These are phyloP conservation scores for Drosophila rufa DNA, from an alignment of 1,140 invertebrate genomes.

Conservation along the genomic window DNA sequence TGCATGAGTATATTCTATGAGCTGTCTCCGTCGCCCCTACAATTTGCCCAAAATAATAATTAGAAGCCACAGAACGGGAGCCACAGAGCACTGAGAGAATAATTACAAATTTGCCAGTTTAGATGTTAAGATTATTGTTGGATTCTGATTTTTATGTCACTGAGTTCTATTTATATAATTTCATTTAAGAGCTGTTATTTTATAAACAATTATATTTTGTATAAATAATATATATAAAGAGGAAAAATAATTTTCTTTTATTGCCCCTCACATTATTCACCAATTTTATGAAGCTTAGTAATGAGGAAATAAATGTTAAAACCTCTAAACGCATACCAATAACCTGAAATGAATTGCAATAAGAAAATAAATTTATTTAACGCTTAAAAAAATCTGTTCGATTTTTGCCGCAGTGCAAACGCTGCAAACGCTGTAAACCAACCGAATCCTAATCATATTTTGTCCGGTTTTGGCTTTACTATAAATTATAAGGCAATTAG, in stretches of 20 bases:
- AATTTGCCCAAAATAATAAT: slow-evolving; percentile 50
- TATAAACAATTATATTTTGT: too few species aligned
- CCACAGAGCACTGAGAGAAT: neutral
- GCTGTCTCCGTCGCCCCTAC: slow-evolving; percentile 26
- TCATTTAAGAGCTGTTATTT: neutral
- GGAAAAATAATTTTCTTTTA: neutral
- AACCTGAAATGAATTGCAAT: too few species aligned
- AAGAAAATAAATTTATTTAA: too few species aligned
- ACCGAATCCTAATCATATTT: slow-evolving; percentile 29
- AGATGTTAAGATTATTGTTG: neutral
- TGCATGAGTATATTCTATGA: slow-evolving; percentile 22
- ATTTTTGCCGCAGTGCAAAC: neutral
- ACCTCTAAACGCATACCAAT: neutral
- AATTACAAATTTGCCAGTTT: neutral
- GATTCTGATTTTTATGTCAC: neutral
- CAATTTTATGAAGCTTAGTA: neutral
- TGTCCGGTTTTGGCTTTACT: slow-evolving; percentile 24
- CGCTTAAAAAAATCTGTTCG: too few species aligned
- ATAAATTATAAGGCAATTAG: slow-evolving; percentile 75
- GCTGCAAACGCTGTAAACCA: neutral
- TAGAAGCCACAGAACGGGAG: slow-evolving; percentile 25
- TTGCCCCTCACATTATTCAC: neutral
- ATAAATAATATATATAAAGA: neutral
- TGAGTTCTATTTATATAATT: neutral
- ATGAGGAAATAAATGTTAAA: neutral